Conservation (phyloP, 2,888 invertebrate species). For the Yponomeuta cagnagella region DNA sequence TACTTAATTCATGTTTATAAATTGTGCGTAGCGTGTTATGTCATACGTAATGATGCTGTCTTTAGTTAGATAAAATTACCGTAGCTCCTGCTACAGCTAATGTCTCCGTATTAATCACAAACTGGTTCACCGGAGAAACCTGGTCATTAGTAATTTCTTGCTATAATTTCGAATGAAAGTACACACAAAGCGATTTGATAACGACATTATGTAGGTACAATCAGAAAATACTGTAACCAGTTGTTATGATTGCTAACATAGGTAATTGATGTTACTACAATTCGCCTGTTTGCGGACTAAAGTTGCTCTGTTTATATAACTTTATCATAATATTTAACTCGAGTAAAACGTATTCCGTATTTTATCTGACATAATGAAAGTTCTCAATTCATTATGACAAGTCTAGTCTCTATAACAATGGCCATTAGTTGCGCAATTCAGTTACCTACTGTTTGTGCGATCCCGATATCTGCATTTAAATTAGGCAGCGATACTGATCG, state of each 20-base stretch:
- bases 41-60: constrained; percentile 4
- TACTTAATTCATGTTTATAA: not conserved
- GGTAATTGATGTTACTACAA: not conserved
- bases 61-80: not conserved
- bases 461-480: constrained; percentile 35
- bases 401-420: constrained; percentile 6
- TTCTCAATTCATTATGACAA: not conserved
- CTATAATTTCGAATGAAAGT: constrained; percentile 11
- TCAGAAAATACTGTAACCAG: not conserved
- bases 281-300: not conserved
- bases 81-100: constrained; percentile 5
- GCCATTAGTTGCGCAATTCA: constrained; percentile 37
- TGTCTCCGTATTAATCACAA: constrained; percentile 8
- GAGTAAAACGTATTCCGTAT: not conserved
- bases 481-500: constrained; percentile 34
- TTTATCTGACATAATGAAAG: not conserved
- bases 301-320: not conserved
- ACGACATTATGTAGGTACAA: constrained; percentile 10
- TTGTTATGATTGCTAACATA: not conserved
- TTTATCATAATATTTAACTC: not conserved
- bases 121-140: constrained; percentile 12
- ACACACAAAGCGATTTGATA: constrained; percentile 12
- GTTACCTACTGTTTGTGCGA: constrained; percentile 30
- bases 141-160: constrained; percentile 14
- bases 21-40: not conserved